Evolutionary conservation across 2,113 vertebrate genomes (phyloP), one percentile per base, ranked within the genome.

Genomic region (Rhea americana): DNA sequence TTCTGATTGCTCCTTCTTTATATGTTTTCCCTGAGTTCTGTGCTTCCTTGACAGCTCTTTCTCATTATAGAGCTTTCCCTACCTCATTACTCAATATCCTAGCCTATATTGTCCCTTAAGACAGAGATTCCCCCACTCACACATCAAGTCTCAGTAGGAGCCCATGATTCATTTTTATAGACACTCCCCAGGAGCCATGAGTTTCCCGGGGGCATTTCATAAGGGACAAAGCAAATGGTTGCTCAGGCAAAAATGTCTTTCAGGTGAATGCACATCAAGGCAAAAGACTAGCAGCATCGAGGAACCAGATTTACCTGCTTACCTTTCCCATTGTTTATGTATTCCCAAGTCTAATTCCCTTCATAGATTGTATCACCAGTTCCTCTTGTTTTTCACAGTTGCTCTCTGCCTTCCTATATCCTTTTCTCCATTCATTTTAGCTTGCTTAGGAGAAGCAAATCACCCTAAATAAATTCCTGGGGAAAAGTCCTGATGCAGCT

Each of bases 201-300:
- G 48, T 73, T 94, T 63, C 85, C 76, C 96, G 95, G 91, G 90
- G 94, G 96, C 81, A 76, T 86, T 90, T 91, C 88, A 76, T 48
- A 73, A 82, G 66, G 63, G 53, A 94, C 55, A 91, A 87, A 62
- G 74, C 24, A 93, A 93, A 86, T 45, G 4, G 10, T 76, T 88
- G 12, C 50, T 94, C 56, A 81, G 58, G 63, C 77, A 94, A 89
- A 91, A 90, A 84, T 41, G 45, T 86, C 74, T 90, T 91, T 79
- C 90, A 90, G 74, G 91, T 95, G 93, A 80, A 91, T 19, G 21
- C 43, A 76, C 18, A 45, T 5, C 0, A 1, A 85, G 51, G 28
- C 56, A 92, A 85, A 50, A 74, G 72, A 74, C 13, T 22, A 85
- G 50, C 59, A 81, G 47, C 47, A 48, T 7, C 6, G 18, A 82